Conservation (phyloP, 1,140 invertebrate species). For the Mactra quadrangularis region DNA sequence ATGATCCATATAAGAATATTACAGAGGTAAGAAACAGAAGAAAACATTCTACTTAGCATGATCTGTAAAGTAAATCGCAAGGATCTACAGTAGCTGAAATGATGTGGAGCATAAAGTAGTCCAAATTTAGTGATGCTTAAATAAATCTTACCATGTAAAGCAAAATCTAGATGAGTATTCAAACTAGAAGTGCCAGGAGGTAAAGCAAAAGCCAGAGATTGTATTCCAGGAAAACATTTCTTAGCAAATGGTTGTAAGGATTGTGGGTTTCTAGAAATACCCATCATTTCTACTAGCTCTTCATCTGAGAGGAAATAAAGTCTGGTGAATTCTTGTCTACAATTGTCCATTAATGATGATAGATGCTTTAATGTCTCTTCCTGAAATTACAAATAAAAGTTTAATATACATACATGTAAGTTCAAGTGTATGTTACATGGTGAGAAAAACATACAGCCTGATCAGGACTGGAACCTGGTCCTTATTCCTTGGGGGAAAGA, state of each 20-base stretch:
- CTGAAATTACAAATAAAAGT: slow-evolving; percentile 70
- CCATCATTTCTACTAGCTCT: slow-evolving; percentile 80
- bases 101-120: no score
- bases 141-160: slow-evolving; percentile 81
- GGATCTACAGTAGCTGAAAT: no score
- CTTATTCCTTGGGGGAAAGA: no score
- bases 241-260: slow-evolving; percentile 78
- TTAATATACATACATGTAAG: no score
- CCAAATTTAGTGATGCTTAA: no score
- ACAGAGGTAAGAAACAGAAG: no score
- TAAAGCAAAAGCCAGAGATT: slow-evolving; percentile 76
- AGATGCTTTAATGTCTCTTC: slow-evolving; percentile 81
- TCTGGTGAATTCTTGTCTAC: slow-evolving; percentile 78
- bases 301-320: slow-evolving; percentile 82
- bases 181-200: slow-evolving; percentile 73
- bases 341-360: slow-evolving; percentile 71
- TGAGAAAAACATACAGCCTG: no score
- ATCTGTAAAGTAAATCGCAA: no score
- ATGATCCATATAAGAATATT: no score
- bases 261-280: slow-evolving; percentile 80
- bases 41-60: no score
- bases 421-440: no score
- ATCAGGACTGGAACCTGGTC: no score
- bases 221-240: slow-evolving; percentile 81
- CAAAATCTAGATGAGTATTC: slow-evolving; percentile 78